A percentile compares a stretch with the other conserved stretches of the same genome.
phyloP scores from a whole-genome alignment of 2,888 invertebrate genomes.

The Tinea pellionella region DNA sequence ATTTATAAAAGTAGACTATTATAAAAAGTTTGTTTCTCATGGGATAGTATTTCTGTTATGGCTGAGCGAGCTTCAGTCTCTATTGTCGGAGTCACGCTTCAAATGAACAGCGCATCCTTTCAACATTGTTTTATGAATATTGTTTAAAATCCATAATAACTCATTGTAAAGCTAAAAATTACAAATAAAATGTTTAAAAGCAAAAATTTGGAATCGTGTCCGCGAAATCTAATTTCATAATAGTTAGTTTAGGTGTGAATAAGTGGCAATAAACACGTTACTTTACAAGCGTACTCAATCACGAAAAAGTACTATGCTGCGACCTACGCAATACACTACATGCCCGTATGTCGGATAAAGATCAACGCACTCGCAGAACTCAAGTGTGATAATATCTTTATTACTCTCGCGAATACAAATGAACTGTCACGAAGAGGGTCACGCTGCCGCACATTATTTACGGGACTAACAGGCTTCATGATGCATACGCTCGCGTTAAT shows the following conservation, averaged over 20 bases:
- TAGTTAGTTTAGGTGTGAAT: conserved; percentile 11
- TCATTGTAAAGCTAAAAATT: not conserved
- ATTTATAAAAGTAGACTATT: not conserved
- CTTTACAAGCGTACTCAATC: conserved; percentile 6
- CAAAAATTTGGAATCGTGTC: not conserved
- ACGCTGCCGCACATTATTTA: conserved; percentile 3
- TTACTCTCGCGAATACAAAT: conserved; percentile 36
- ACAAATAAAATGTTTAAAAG: not conserved
- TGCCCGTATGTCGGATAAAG: conserved; percentile 25
- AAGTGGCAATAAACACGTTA: conserved; percentile 13
- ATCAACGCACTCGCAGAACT: conserved; percentile 36
- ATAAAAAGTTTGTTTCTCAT: conserved; percentile 11
- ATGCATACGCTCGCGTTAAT: not conserved
- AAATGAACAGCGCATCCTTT: conserved; percentile 6
- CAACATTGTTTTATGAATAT: conserved; percentile 5
- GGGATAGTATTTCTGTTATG: conserved; percentile 2
- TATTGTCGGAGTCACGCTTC: conserved; percentile 13
- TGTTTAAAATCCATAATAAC: not conserved
- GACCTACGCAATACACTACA: conserved; percentile 12
- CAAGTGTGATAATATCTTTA: conserved; percentile 35
- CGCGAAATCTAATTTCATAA: conserved; percentile 11
- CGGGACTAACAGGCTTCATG: conserved; percentile 2
- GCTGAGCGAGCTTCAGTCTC: conserved; percentile 10
- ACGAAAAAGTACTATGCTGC: conserved; percentile 10
- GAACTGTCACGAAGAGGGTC: conserved; percentile 20